A percentile compares a stretch with the other conserved stretches of the same genome.
These are phyloP conservation scores for Eupithecia subfuscata DNA, from an alignment of 2,888 invertebrate species.

Conservation along the genomic window DNA sequence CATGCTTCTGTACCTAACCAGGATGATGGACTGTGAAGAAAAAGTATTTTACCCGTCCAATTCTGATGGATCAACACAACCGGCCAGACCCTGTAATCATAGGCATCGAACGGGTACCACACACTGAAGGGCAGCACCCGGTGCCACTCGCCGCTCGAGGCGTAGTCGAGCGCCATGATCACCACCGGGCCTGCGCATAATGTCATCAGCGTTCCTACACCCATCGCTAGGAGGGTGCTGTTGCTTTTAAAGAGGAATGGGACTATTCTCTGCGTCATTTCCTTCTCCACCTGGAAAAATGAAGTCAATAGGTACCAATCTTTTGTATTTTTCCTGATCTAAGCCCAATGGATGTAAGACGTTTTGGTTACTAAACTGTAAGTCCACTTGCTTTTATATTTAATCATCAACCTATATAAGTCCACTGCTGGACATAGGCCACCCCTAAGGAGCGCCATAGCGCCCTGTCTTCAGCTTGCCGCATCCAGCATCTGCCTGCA, in stretches of 20 bases:
- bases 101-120: constrained; percentile 8
- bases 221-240: neutral
- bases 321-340: too few relatives aligned
- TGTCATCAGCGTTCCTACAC: neutral
- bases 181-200: neutral
- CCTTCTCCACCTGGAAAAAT: neutral
- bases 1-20: neutral
- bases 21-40: neutral
- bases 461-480: too few relatives aligned
- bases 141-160: neutral
- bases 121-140: neutral
- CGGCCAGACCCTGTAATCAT: neutral
- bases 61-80: neutral
- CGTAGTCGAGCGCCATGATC: neutral
- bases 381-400: too few relatives aligned
- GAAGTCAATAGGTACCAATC: too few relatives aligned
- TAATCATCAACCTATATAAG: too few relatives aligned
- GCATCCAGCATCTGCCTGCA: too few relatives aligned
- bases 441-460: too few relatives aligned
- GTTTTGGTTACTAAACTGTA: too few relatives aligned
- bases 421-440: too few relatives aligned
- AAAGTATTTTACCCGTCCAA: neutral
- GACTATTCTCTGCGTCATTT: neutral
- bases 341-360: too few relatives aligned
- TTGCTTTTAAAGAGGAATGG: neutral